Base-by-base conservation (phyloP, 2,888 invertebrate species). In the Sarcophaga variegata region DNA sequence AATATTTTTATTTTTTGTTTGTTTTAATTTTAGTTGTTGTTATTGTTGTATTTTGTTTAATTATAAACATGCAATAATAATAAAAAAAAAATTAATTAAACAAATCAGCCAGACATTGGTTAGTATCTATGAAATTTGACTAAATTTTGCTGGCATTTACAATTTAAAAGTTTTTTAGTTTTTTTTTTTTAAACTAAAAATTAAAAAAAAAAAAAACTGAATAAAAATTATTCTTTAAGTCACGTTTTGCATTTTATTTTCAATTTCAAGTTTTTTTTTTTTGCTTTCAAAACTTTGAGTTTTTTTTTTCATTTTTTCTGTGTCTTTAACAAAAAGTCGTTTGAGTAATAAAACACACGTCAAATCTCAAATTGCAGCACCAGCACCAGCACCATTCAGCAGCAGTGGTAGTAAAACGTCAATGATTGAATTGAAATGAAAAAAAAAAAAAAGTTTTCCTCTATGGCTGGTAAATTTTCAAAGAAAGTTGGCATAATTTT, bases 191-290 rank as follows among this genome's bases (percentile, higher is more conserved):
- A 27, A 27, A 27, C 27, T 27, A 37, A 37, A 37, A 37, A 1
- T 10, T 37, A 8, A 37, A 37, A 8, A 8, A 45, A 45, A n/a
- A 45, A 70, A 64, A 25, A 69, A 81, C 14, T 25, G 66, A 17
- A 63, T 76, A 70, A 22, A 54, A 49, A 37, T 60, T 66, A 71
- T 72, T 60, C 60, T 79, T 75, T 60, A 64, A 84, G 83, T 84
- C 79, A 84, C 83, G 83, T 84, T 80, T 84, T 27, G 17, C 27
- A 75, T 80, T 70, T 75, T 45, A 17, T n/a, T 71, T 70, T 81
- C 20, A 60, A 25, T 37, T 75, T 22, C n/a, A 37, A 27, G 5
- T 60, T 20, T 60, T 37, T 72, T 20, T 62, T 72, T 62, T 74
- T 22, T 69, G 3, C 25, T 71, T 54, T 37, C 37, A 37, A 37